Conservation (phyloP, 2,113 vertebrate species). For the Brachypteracias leptosomus region DNA sequence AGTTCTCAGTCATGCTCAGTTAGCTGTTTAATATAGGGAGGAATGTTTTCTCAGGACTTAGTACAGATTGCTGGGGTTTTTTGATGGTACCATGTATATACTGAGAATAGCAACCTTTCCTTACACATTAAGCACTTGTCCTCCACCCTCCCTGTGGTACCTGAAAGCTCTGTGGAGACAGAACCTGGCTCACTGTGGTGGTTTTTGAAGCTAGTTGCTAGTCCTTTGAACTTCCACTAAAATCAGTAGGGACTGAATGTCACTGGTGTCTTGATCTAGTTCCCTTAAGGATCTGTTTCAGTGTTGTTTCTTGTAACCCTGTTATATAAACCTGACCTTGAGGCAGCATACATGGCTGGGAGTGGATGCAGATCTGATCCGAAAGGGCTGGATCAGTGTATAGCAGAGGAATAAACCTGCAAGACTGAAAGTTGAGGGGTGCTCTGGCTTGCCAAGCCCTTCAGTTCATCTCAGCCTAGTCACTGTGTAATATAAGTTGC, state of each 20-base stretch:
- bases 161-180: neutral
- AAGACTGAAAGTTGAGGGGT: neutral
- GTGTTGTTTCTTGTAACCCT: neutral
- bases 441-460: neutral
- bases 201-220: neutral
- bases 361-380: neutral
- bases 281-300: neutral
- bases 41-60: neutral
- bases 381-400: neutral
- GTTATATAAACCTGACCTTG: neutral
- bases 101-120: neutral
- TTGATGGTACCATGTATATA: neutral
- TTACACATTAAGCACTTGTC: neutral
- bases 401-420: neutral
- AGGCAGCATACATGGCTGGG: neutral
- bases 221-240: neutral
- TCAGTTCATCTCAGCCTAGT: neutral
- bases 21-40: neutral
- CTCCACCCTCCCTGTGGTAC: neutral
- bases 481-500: neutral
- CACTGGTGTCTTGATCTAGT: neutral
- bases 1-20: neutral
- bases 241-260: neutral
- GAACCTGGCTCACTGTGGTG: neutral
- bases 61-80: neutral